A percentile compares a stretch with the other conserved stretches of the same genome.
phyloP scores from a whole-genome alignment of 2,113 vertebrate genomes.

The Gadus chalcogrammus region DNA sequence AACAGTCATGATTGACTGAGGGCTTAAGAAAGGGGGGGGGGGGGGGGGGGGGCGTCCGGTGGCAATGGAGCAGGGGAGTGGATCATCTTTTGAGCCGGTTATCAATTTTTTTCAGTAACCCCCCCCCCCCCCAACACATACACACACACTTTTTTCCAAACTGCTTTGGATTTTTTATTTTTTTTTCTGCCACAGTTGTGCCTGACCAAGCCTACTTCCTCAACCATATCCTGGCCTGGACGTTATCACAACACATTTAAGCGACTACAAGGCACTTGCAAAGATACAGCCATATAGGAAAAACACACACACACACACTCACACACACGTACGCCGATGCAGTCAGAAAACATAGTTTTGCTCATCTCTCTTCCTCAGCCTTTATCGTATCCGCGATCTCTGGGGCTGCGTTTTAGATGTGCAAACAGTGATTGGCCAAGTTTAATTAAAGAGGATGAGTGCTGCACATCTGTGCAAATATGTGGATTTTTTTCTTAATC shows the following conservation, averaged over 20 bases:
- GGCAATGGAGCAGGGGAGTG: background rate
- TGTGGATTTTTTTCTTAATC: conserved; percentile 30
- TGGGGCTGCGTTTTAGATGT: conserved; percentile 40
- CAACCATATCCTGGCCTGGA: background rate
- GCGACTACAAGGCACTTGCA: too few relatives aligned
- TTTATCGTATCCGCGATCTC: conserved; percentile 27
- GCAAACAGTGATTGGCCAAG: conserved; percentile 52
- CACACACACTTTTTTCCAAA: too few relatives aligned
- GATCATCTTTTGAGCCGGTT: background rate
- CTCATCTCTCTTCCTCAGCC: conserved; percentile 8
- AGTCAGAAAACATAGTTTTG: conserved; percentile 4
- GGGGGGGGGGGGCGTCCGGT: too few relatives aligned
- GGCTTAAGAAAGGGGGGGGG: too few relatives aligned
- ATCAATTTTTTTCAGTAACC: background rate
- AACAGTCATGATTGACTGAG: too few relatives aligned
- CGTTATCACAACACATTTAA: too few relatives aligned
- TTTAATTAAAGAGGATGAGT: conserved; percentile 66
- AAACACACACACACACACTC: conserved; percentile 10
- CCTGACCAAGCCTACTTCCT: background rate
- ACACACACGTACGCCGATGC: conserved; percentile 4
- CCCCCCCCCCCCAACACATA: background rate
- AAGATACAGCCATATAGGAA: background rate
- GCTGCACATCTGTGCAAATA: conserved; percentile 54
- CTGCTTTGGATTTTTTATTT: background rate
- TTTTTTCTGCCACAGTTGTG: background rate